Percentiles rank a stretch among this genome's conserved stretches.
Evolutionary conservation across 2,113 vertebrate genomes (phyloP).

Genomic region (Nesoenas mayeri): DNA sequence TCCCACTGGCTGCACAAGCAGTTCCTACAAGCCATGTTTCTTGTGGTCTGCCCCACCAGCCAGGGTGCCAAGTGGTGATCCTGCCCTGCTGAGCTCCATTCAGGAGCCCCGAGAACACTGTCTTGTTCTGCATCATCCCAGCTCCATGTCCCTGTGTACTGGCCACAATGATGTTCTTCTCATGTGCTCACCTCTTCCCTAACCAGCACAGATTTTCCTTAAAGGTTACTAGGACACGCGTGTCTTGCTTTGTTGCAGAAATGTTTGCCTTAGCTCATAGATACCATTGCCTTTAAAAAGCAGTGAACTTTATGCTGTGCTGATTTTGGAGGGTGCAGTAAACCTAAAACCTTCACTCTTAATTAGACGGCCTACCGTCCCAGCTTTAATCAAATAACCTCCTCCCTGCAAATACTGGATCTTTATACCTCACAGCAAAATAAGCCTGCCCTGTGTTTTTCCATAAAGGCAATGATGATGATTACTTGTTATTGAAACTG

Average conservation of each 20-base stretch:
- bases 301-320: neutral
- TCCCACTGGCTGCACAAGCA: neutral
- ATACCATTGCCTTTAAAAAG: neutral
- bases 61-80: neutral
- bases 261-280: neutral
- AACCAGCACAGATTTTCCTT: neutral
- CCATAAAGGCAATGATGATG: neutral
- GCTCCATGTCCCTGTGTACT: fast-evolving
- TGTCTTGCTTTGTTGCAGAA: neutral
- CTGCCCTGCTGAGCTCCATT: neutral
- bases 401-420: neutral
- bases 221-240: neutral
- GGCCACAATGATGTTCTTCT: neutral
- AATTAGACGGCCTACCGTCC: neutral
- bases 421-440: neutral
- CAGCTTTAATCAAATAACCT: neutral
- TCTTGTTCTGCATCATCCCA: fast-evolving
- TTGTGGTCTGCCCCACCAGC: neutral
- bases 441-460: neutral
- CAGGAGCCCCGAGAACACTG: neutral
- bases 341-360: neutral
- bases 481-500: neutral
- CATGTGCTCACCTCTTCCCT: neutral
- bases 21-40: neutral
- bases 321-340: neutral